Evolutionary conservation across 2,797 vertebrate species (phyloP), one percentile per base, ranked within the genome.

Genomic region (Buceros bicornis): DNA sequence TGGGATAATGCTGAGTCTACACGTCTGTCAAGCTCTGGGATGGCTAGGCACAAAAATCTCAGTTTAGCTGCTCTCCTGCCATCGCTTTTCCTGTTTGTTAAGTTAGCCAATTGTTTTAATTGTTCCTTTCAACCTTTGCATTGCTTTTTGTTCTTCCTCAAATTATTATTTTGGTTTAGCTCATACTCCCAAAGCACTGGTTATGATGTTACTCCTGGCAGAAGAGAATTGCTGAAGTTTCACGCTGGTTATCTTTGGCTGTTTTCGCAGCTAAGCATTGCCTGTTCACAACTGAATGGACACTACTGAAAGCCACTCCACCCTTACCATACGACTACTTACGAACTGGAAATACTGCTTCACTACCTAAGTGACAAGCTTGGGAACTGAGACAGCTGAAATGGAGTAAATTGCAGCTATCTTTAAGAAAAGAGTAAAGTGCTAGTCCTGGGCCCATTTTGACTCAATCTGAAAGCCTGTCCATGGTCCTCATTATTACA

Each of bases 81-180:
- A 70, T 3, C 82, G 85, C 33, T 82, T 87, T 96, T 96, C 93
- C 91, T 94, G 90, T 95, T 87, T 4, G 12, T 94, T 96, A 90
- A 94, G 86, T 92, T 88, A 37, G 42, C 28, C 71, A 93, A 61
- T 42, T 93, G 90, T 93, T 96, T 89, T 93, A 96, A 95, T 93
- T 95, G 83, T 42, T 93, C 93, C 95, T 95, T 96, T 96, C 77
- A 95, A 90, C 83, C 60, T 90, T 54, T 74, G 73, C 96, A 88
- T 90, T 0, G 1, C 61, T 87, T 96, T 93, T 92, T 93, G 72
- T 92, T 96, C 90, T 94, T 89, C 86, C 86, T 91, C 71, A 95
- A 93, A 95, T 95, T 95, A 95, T 83, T 95, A 61, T 92, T 96
- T 95, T 95, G 78, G 82, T 97, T 95, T 40, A 80, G 22, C n/a